A percentile compares a stretch with the other conserved stretches of the same genome.
phyloP scores from a whole-genome alignment of 2,797 vertebrate genomes.

The Petrocephalus schoutedeni region DNA sequence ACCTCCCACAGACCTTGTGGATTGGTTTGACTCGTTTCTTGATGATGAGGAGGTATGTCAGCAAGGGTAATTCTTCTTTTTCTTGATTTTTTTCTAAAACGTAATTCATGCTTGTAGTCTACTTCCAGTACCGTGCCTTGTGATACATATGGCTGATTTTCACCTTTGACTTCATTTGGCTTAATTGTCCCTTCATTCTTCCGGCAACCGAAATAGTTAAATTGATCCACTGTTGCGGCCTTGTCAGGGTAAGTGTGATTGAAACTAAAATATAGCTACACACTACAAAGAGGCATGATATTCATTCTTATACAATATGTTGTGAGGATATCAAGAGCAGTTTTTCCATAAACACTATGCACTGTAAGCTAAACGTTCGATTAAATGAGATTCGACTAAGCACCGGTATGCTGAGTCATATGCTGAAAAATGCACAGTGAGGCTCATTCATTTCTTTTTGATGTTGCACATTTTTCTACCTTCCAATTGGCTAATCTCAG shows the following conservation, averaged over 20 bases:
- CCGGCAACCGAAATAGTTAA: slow-evolving; percentile 51
- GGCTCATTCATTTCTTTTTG: slow-evolving; percentile 55
- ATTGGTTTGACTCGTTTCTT: slow-evolving; percentile 98
- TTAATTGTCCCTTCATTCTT: slow-evolving; percentile 59
- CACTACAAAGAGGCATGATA: slow-evolving; percentile 47
- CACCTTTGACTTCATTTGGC: slow-evolving; percentile 78
- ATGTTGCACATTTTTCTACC: slow-evolving; percentile 36
- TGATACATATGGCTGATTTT: slow-evolving; percentile 74
- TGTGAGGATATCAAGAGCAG: slow-evolving; percentile 17
- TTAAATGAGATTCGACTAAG: not conserved
- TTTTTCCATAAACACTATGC: not conserved
- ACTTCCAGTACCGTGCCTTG: slow-evolving; percentile 37
- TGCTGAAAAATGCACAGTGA: slow-evolving; percentile 52
- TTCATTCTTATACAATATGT: slow-evolving; percentile 50
- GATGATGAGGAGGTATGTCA: slow-evolving; percentile 99
- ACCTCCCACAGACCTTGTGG: slow-evolving; percentile 90
- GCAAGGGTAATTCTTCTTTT: slow-evolving; percentile 89
- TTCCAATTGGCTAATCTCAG: slow-evolving; percentile 79
- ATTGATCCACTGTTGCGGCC: slow-evolving; percentile 51
- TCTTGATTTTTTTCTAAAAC: slow-evolving; percentile 39
- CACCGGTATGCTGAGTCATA: not conserved
- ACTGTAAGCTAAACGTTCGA: not conserved
- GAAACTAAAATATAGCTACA: not conserved
- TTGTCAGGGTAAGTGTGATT: slow-evolving; percentile 58
- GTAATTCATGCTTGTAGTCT: slow-evolving; percentile 31